A percentile compares a stretch with the other conserved stretches of the same genome.
Evolutionary conservation across 2,888 invertebrate species (phyloP).

Genomic region (Plebejus anna): DNA sequence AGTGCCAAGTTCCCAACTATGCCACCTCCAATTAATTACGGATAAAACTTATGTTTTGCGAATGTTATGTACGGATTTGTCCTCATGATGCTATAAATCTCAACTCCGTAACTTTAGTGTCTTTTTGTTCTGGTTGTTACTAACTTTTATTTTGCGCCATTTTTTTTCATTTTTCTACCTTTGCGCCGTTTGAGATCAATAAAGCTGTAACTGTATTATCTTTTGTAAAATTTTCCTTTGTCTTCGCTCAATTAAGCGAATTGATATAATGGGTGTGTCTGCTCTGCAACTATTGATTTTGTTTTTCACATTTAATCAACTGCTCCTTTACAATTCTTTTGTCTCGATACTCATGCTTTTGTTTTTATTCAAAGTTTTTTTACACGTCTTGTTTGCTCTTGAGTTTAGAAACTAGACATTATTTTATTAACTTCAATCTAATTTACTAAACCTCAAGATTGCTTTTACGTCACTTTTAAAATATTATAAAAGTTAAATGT

Average conservation of each 20-base stretch:
- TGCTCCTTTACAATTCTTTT: background rate
- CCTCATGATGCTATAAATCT: background rate
- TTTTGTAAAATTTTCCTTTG: background rate
- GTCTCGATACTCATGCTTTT: background rate
- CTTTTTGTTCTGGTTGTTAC: background rate
- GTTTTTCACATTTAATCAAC: background rate
- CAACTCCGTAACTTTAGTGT: background rate
- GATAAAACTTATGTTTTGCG: background rate
- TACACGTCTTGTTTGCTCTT: too few relatives aligned
- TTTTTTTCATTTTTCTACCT: background rate
- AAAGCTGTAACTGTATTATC: background rate
- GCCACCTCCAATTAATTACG: conserved; percentile 1
- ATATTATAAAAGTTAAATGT: background rate
- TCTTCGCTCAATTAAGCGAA: background rate
- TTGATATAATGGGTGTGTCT: background rate
- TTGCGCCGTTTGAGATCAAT: background rate
- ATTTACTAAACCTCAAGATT: too few relatives aligned
- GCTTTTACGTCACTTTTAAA: too few relatives aligned
- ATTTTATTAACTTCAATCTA: too few relatives aligned
- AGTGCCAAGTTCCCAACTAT: background rate
- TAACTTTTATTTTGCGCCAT: background rate
- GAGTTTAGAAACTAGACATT: too few relatives aligned
- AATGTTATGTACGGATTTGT: background rate
- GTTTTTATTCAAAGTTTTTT: too few relatives aligned
- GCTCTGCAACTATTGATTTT: conserved; percentile 16